phyloP scores from a whole-genome alignment of 2,113 vertebrate genomes.

The Hippocampus mohnikei region DNA sequence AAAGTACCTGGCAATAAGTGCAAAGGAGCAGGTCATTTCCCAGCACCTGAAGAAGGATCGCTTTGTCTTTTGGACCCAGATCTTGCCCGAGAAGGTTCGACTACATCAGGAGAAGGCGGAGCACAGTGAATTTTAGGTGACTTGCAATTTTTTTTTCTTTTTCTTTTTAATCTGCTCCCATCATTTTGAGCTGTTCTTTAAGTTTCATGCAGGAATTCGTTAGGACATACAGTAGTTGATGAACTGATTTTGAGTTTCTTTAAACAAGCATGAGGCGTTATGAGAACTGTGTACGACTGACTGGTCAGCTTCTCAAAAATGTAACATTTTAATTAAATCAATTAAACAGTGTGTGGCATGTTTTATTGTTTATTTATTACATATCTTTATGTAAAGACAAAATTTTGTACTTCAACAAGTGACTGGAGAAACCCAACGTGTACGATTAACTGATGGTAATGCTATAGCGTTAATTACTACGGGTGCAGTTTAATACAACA shows the following conservation, averaged over 20 bases:
- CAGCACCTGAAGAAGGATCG: slow-evolving; percentile 56
- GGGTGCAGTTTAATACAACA: not conserved
- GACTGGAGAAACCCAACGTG: not conserved
- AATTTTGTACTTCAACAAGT: not conserved
- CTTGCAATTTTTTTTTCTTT: fast-evolving
- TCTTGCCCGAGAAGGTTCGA: slow-evolving; percentile 49
- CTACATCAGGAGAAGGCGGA: slow-evolving; percentile 28
- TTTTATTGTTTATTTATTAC: slow-evolving; percentile 1
- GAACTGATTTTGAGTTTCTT: not conserved
- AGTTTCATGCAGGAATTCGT: not conserved
- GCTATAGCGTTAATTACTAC: not conserved
- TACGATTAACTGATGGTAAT: not conserved
- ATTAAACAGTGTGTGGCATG: not conserved
- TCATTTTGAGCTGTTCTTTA: not conserved
- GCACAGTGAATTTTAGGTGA: slow-evolving; percentile 55
- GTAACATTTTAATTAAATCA: not conserved
- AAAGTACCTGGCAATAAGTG: slow-evolving; percentile 57
- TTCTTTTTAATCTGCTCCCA: not conserved
- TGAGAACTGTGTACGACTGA: not conserved
- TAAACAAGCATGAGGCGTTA: not conserved
- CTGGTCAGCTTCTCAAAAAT: not conserved
- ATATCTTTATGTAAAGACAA: not conserved
- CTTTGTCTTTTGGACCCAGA: slow-evolving; percentile 62
- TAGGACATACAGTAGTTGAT: not conserved
- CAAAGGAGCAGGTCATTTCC: slow-evolving; percentile 45